Evolutionary conservation across 2,797 vertebrate genomes (phyloP).

Genomic region (Pseudochaenichthys georgianus): DNA sequence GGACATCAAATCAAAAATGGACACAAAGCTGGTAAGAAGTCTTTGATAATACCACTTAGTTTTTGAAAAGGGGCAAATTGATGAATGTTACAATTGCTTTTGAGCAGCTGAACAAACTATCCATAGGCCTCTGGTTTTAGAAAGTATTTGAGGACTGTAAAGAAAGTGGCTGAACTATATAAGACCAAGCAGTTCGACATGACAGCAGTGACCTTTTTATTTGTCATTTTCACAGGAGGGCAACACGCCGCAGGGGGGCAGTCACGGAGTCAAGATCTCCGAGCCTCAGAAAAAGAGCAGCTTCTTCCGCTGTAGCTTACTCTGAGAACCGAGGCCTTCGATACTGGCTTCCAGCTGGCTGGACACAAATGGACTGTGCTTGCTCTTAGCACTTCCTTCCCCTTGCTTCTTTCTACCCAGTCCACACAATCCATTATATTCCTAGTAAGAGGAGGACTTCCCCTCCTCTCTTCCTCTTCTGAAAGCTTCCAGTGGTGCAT

Average conservation of each 20-base stretch:
- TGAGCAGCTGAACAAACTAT: background rate
- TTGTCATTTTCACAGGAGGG: slow-evolving; percentile 88
- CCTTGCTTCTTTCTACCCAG: slow-evolving; percentile 33
- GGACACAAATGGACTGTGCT: slow-evolving; percentile 89
- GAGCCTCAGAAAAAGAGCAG: slow-evolving; percentile 97
- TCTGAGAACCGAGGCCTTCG: slow-evolving; percentile 89
- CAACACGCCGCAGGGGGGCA: slow-evolving; percentile 93
- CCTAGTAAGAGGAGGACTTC: slow-evolving; percentile 53
- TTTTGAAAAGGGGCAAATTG: background rate
- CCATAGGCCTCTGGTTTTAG: background rate
- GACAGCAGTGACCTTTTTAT: slow-evolving; percentile 17
- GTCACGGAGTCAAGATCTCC: slow-evolving; percentile 95
- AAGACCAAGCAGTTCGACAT: background rate
- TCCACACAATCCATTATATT: slow-evolving; percentile 59
- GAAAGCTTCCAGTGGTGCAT: slow-evolving; percentile 70
- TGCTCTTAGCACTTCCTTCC: slow-evolving; percentile 77
- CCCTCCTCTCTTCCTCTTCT: slow-evolving; percentile 64
- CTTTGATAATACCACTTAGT: background rate
- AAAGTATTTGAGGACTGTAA: background rate
- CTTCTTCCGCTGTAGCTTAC: slow-evolving; percentile 96
- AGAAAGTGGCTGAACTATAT: background rate
- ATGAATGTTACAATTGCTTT: background rate
- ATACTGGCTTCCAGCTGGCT: slow-evolving; percentile 67
- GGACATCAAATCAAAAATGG: slow-evolving; percentile 99
- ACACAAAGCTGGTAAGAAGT: slow-evolving; percentile 93